These are phyloP conservation scores for Prionailurus bengalensis DNA, from an alignment of 2,113 vertebrate species.

Conservation along the genomic window DNA sequence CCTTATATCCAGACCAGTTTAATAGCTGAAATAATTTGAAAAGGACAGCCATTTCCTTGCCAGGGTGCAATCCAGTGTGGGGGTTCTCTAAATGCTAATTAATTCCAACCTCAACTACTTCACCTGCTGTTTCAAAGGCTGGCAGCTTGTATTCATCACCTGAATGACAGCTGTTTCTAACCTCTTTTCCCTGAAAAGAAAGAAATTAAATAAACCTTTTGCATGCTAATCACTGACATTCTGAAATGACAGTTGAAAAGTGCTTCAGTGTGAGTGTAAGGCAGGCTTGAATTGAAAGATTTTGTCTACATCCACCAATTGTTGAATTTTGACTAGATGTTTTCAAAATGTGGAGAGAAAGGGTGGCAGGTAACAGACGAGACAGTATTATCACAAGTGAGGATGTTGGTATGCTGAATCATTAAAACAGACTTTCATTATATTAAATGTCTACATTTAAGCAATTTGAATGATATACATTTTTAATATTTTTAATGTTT, in stretches of 20 bases:
- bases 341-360: slow-evolving; percentile 23
- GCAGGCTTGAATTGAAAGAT: neutral
- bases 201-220: slow-evolving; percentile 85
- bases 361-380: neutral
- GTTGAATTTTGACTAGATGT: slow-evolving; percentile 70
- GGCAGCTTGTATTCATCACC: slow-evolving; percentile 89
- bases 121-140: slow-evolving; percentile 88
- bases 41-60: slow-evolving; percentile 83
- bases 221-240: slow-evolving; percentile 75
- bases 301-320: slow-evolving; percentile 52
- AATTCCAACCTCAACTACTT: slow-evolving; percentile 86
- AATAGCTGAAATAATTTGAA: slow-evolving; percentile 83
- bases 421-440: slow-evolving; percentile 36
- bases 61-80: slow-evolving; percentile 76
- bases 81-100: slow-evolving; percentile 89
- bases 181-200: slow-evolving; percentile 83
- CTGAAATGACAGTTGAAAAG: slow-evolving; percentile 67
- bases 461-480: neutral
- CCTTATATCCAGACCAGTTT: slow-evolving; percentile 80
- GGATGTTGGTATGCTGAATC: slow-evolving; percentile 24
- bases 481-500: neutral
- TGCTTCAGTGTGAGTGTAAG: slow-evolving; percentile 3
- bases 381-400: neutral
- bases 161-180: slow-evolving; percentile 89
- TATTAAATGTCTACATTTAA: slow-evolving; percentile 32